Base-by-base conservation (phyloP, 2,888 invertebrate species). In the Electrophaes corylata region DNA sequence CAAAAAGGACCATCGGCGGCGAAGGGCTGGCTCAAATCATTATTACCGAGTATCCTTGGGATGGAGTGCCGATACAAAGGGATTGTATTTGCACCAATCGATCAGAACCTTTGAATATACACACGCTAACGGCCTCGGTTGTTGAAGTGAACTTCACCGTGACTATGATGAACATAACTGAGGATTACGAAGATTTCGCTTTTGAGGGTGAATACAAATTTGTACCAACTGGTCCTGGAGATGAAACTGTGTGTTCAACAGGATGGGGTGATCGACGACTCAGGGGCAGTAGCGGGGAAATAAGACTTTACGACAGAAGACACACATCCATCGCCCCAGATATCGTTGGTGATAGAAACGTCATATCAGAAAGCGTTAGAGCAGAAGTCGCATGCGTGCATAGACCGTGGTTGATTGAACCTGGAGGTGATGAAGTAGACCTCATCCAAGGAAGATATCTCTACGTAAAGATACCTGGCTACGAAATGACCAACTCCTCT, bases 391-490 rank as follows among this genome's bases (percentile, higher is more conserved):
- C 93, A 19, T 96, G 96, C 78, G 93, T 95, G 23, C 94, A 95
- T 72, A 94, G 95, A 74, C 96, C 96, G 0, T 96, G 96, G 96
- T 84, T 96, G 0, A 95, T 96, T 55, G 95, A 96, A 76, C 96
- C 96, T 0, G 95, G 95, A 57, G 94, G 95, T 62, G 95, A 95
- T 69, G 94, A 95, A 66, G 91, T 94, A 0, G 89, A 92, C 45
- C 87, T 88, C 1, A 78, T 88, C 3, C 91, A 88, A 72, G 94
- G 94, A 55, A 93, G 95, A 77, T 96, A 94, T 76, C 89, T 96
- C 37, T 96, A 95, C 72, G 84, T 96, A 6, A 95, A 94, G 81
- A 90, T 96, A 11, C 94, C 93, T 54, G 96, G 96, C 0, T 94
- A 92, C 70, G 91, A 94, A 79, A 84, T 94, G 73, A 86, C 79